Conservation (phyloP, 1,140 invertebrate species). For the Ooceraea biroi region DNA sequence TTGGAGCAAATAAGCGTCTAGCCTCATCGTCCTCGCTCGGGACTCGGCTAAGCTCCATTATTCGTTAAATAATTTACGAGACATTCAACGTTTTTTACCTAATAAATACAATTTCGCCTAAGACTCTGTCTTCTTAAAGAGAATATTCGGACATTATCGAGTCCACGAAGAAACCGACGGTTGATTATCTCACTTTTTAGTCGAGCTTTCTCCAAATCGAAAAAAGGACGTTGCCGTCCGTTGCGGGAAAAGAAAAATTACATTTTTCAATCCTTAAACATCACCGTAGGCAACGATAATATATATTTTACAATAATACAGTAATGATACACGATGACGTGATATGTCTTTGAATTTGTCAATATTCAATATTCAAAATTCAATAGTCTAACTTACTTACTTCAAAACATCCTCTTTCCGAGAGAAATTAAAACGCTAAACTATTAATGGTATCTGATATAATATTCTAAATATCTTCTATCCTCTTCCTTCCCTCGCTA, state of each 20-base stretch:
- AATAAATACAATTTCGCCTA: slow-evolving; percentile 80
- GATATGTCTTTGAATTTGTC: slow-evolving; percentile 60
- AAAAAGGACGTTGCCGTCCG: neutral
- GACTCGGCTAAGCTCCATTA: slow-evolving; percentile 81
- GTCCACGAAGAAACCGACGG: slow-evolving; percentile 48
- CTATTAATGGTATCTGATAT: neutral
- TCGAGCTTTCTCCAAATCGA: slow-evolving; percentile 35
- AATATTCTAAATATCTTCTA: neutral
- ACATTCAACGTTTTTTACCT: slow-evolving; percentile 73
- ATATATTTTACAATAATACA: too few relatives aligned
- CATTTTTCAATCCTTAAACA: too few relatives aligned
- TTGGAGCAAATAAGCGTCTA: slow-evolving; percentile 84
- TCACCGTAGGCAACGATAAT: too few relatives aligned
- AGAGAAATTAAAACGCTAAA: neutral
- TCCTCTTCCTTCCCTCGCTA: neutral
- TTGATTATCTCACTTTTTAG: slow-evolving; percentile 66
- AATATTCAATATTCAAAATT: neutral
- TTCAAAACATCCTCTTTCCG: neutral
- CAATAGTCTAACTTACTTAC: too few relatives aligned
- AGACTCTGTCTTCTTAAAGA: slow-evolving; percentile 61
- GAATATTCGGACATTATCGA: neutral
- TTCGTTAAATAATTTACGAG: slow-evolving; percentile 76
- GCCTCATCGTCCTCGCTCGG: slow-evolving; percentile 78
- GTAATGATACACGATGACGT: slow-evolving; percentile 40
- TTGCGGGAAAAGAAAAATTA: too few relatives aligned